Percentiles rank a stretch among this genome's conserved stretches.
phyloP scores from a whole-genome alignment of 2,797 vertebrate genomes.

The Hippoglossus hippoglossus region DNA sequence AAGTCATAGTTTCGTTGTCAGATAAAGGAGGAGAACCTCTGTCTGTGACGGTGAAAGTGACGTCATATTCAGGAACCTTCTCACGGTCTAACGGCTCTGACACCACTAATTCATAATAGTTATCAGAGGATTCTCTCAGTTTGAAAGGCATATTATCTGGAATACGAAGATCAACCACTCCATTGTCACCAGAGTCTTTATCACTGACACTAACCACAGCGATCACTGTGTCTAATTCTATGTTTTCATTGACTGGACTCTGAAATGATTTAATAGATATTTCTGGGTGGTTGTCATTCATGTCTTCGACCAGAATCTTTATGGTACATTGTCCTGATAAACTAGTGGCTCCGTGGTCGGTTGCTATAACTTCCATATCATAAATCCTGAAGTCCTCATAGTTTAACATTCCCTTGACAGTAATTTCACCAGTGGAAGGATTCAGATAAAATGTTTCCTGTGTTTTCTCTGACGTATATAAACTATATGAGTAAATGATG shows the following conservation, averaged over 20 bases:
- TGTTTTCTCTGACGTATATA: constrained; percentile 76
- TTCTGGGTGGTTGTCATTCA: constrained; percentile 85
- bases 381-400: constrained; percentile 84
- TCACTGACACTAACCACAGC: constrained; percentile 82
- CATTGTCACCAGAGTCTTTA: constrained; percentile 81
- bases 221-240: constrained; percentile 73
- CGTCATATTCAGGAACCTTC: constrained; percentile 74
- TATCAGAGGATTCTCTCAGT: constrained; percentile 77
- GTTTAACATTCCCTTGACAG: constrained; percentile 81
- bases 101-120: constrained; percentile 80
- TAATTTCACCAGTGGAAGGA: constrained; percentile 77
- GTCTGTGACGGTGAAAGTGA: constrained; percentile 82
- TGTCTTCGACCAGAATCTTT: constrained; percentile 53
- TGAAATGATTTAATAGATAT: constrained; percentile 79
- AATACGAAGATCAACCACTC: constrained; percentile 74
- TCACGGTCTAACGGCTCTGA: constrained; percentile 85
- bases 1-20: constrained; percentile 66
- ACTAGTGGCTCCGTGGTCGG: constrained; percentile 71
- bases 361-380: constrained; percentile 83
- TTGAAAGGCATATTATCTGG: constrained; percentile 75
- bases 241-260: constrained; percentile 75
- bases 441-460: constrained; percentile 70
- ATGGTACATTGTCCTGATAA: constrained; percentile 78
- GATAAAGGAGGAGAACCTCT: constrained; percentile 73
- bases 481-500: constrained; percentile 68